phyloP scores from a whole-genome alignment of 2,113 vertebrate genomes.

The Axis porcinus region DNA sequence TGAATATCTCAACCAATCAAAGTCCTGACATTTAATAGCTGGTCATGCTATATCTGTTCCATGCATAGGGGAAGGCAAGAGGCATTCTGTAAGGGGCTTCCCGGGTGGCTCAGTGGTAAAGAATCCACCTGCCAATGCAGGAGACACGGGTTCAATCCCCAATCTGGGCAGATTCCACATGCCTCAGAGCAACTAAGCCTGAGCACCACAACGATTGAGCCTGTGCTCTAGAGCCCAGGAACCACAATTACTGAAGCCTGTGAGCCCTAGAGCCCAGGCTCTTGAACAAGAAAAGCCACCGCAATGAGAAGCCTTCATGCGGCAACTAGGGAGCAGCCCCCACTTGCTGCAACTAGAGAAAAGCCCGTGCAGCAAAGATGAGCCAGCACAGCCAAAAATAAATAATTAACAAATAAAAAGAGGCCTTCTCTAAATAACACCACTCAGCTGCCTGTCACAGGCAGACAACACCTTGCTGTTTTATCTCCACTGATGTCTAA shows the following conservation, averaged over 20 bases:
- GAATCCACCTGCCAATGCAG: neutral
- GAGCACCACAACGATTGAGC: neutral
- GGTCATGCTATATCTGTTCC: no score
- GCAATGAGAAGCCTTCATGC: accelerated
- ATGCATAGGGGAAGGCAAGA: accelerated
- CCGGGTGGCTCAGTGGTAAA: neutral
- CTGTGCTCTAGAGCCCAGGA: neutral
- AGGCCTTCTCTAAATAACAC: neutral
- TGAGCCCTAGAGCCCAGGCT: neutral
- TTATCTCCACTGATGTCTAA: neutral
- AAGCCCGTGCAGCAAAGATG: neutral
- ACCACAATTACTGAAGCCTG: neutral
- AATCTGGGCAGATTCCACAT: neutral
- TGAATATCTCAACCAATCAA: neutral
- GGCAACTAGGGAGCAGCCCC: neutral
- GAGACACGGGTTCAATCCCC: neutral
- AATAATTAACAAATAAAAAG: neutral
- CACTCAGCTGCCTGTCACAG: neutral
- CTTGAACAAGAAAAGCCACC: neutral
- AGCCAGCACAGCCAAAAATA: neutral
- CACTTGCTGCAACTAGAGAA: neutral
- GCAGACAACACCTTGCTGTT: neutral
- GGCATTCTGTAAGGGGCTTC: neutral
- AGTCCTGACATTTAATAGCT: neutral
- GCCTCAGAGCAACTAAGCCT: neutral